Conservation (phyloP, 2,797 vertebrate species). For the Coranthus polyacanthus region DNA sequence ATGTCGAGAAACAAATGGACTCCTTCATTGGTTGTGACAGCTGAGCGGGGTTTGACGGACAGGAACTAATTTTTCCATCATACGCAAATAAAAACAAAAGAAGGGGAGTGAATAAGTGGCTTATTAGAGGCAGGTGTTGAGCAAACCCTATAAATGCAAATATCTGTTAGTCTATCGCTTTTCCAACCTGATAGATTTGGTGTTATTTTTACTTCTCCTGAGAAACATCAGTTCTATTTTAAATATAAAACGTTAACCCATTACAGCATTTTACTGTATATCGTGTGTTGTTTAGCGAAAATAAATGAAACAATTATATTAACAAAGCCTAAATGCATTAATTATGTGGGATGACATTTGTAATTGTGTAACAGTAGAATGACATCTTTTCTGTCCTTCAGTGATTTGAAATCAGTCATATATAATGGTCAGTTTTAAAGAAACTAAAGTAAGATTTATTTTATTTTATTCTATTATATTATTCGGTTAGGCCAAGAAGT, state of each 20-base stretch:
- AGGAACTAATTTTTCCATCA: slow-evolving; percentile 87
- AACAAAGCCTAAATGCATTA: too few species aligned
- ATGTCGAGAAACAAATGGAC: slow-evolving; percentile 84
- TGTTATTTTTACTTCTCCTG: slow-evolving; percentile 17
- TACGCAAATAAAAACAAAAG: slow-evolving; percentile 81
- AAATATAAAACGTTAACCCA: neutral
- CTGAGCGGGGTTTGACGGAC: slow-evolving; percentile 88
- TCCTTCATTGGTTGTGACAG: slow-evolving; percentile 90
- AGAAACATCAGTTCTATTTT: neutral
- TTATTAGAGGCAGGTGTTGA: slow-evolving; percentile 81
- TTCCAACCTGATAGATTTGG: slow-evolving; percentile 13
- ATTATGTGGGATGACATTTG: too few species aligned
- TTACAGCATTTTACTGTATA: neutral
- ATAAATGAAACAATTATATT: too few species aligned
- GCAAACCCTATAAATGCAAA: slow-evolving; percentile 85
- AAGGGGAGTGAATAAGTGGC: slow-evolving; percentile 66
- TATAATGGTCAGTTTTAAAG: too few species aligned
- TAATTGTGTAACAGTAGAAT: too few species aligned
- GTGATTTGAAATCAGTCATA: too few species aligned
- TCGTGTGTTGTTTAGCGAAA: too few species aligned
- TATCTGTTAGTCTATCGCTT: slow-evolving; percentile 43
- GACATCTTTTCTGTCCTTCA: too few species aligned
- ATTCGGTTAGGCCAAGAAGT: too few species aligned
- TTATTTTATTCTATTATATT: too few species aligned
- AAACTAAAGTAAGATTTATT: too few species aligned